A percentile compares a stretch with the other conserved stretches of the same genome.
These are phyloP conservation scores for Pammene fasciana DNA, from an alignment of 2,888 invertebrate species.

Conservation along the genomic window DNA sequence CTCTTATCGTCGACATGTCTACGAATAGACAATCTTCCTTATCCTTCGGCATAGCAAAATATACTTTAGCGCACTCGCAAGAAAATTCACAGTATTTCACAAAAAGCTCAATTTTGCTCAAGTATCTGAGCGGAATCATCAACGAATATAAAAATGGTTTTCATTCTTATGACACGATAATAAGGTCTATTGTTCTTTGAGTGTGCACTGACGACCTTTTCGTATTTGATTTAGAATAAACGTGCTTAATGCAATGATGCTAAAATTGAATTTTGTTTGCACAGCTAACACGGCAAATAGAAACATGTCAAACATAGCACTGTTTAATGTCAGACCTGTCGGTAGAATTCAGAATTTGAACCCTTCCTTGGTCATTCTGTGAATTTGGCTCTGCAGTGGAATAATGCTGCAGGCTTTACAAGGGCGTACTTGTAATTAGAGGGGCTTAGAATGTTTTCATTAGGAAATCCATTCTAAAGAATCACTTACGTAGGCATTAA, in stretches of 20 bases:
- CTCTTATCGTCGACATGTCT: slow-evolving; percentile 78
- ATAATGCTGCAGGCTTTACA: slow-evolving; percentile 37
- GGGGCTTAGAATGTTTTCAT: slow-evolving; percentile 31
- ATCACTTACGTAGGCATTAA: slow-evolving; percentile 10
- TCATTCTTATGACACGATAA: slow-evolving; percentile 54
- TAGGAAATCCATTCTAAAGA: slow-evolving; percentile 25
- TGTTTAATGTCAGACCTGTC: slow-evolving; percentile 60
- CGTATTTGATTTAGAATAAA: slow-evolving; percentile 49
- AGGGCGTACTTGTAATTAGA: slow-evolving; percentile 39
- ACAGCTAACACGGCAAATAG: slow-evolving; percentile 52
- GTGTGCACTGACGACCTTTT: slow-evolving; percentile 44
- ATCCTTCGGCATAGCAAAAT: slow-evolving; percentile 54
- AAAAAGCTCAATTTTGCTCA: slow-evolving; percentile 49
- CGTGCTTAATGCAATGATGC: slow-evolving; percentile 49
- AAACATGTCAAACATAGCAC: slow-evolving; percentile 61
- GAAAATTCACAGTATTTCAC: slow-evolving; percentile 56
- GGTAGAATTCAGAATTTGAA: slow-evolving; percentile 59
- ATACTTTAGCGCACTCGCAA: slow-evolving; percentile 54
- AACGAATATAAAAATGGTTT: slow-evolving; percentile 51
- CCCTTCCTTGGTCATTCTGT: slow-evolving; percentile 53
- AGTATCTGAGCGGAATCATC: slow-evolving; percentile 54
- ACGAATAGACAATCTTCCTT: slow-evolving; percentile 61
- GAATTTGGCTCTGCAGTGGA: slow-evolving; percentile 38
- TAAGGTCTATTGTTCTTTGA: slow-evolving; percentile 56
- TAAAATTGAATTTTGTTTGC: slow-evolving; percentile 54